Evolutionary conservation across 1,140 invertebrate genomes (phyloP).

Genomic region (Drosophila navojoa): DNA sequence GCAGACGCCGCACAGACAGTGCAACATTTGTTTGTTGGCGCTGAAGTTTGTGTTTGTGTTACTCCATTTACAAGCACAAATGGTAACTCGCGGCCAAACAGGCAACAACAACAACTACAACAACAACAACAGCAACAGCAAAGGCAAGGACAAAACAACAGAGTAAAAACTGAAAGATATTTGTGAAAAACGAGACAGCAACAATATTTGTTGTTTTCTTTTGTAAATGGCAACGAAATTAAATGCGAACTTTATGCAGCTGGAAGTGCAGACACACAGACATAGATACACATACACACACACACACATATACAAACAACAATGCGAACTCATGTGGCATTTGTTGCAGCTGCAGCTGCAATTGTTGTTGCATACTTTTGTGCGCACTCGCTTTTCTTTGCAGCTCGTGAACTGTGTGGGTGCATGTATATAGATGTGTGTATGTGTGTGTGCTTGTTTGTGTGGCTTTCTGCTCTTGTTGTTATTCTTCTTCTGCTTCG

Average conservation of each 20-base stretch:
- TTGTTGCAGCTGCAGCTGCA: slow-evolving; percentile 58
- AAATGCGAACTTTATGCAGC: slow-evolving; percentile 79
- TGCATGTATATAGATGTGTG: background rate
- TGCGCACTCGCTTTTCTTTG: slow-evolving; percentile 37
- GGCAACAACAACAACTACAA: slow-evolving; percentile 43
- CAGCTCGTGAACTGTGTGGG: slow-evolving; percentile 12
- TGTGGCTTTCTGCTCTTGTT: background rate
- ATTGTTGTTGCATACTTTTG: slow-evolving; percentile 67
- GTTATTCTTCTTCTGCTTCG: background rate
- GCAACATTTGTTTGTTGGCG: slow-evolving; percentile 49
- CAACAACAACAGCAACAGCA: slow-evolving; percentile 1
- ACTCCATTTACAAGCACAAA: slow-evolving; percentile 56
- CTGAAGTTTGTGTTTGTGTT: slow-evolving; percentile 30
- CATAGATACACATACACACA: background rate
- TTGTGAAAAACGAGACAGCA: slow-evolving; percentile 45
- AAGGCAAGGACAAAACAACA: background rate
- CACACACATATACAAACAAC: background rate
- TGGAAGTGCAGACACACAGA: slow-evolving; percentile 64
- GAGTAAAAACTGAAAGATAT: slow-evolving; percentile 33
- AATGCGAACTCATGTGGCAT: slow-evolving; percentile 30
- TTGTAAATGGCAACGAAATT: slow-evolving; percentile 65
- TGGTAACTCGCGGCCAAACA: slow-evolving; percentile 77
- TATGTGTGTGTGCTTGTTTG: slow-evolving; percentile 1
- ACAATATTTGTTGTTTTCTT: slow-evolving; percentile 17
- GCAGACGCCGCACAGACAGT: slow-evolving; percentile 67